Conservation (phyloP, 1,140 invertebrate species). For the Macrotrachela quadricornifera region DNA sequence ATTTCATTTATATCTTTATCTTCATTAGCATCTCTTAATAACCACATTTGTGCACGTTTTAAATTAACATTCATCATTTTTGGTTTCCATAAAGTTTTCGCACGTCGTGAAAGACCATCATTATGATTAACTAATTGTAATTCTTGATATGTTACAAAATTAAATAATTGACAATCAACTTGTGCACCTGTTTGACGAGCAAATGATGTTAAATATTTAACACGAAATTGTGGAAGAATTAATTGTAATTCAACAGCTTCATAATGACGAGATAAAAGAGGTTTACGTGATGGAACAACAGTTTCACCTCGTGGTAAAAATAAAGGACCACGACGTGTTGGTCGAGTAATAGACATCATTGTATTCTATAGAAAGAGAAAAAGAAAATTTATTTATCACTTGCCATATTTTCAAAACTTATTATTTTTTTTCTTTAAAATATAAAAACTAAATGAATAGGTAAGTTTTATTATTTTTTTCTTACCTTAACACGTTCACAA, state of each 20-base stretch:
- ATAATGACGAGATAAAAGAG: conserved; percentile 76
- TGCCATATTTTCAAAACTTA: neutral
- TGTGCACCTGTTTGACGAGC: conserved; percentile 81
- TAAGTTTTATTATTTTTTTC: neutral
- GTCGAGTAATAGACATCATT: conserved; percentile 74
- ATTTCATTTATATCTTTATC: too few relatives aligned
- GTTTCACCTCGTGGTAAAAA: conserved; percentile 40
- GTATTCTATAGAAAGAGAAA: conserved; percentile 40
- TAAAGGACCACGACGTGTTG: conserved; percentile 62
- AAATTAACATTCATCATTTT: conserved; percentile 61
- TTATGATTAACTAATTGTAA: conserved; percentile 49
- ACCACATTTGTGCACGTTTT: conserved; percentile 32
- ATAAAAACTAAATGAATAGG: neutral
- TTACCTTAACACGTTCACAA: conserved; percentile 70
- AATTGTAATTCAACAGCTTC: conserved; percentile 18
- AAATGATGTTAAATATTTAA: conserved; percentile 95
- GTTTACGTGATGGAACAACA: conserved; percentile 52
- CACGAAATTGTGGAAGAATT: conserved; percentile 55
- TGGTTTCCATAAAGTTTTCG: conserved; percentile 67
- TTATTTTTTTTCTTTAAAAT: too few relatives aligned
- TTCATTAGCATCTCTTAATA: too few relatives aligned
- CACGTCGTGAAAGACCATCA: conserved; percentile 62
- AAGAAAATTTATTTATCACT: neutral
- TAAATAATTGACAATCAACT: conserved; percentile 58
- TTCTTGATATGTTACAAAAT: conserved; percentile 27